Evolutionary conservation across 2,797 vertebrate species (phyloP), one percentile per base, ranked within the genome.

Genomic region (Hypotaenidia okinawae): DNA sequence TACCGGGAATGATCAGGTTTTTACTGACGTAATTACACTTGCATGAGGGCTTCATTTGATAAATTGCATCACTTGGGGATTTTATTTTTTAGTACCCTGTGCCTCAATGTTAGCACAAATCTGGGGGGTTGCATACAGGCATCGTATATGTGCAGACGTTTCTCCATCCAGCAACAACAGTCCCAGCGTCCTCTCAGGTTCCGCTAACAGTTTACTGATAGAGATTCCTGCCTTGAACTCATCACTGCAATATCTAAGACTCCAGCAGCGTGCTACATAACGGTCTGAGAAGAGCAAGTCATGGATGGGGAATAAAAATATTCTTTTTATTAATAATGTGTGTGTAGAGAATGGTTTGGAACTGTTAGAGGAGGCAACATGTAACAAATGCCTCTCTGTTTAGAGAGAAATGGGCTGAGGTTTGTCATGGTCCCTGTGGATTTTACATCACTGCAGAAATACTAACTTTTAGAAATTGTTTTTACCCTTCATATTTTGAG

Each of bases 141-240:
- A 2, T 55, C 4, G 7, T 22, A 55, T 16, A 51, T 0, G 0
- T 58, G 30, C 22, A 57, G 39, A 23, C 2, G 1, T 57, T 79
- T 59, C 22, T 83, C 61, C 25, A 18, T 17, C 16, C 58, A 80
- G 35, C 11, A 33, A 22, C 35, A 61, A 22, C 0, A 59, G 32
- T 13, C 24, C 1, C 6, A 22, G 33, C 13, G 11, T 61, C 74
- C 41, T 81, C 82, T 73, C 57, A 75, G 45, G 59, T 62, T 37
- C 63, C 67, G 9, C 27, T 24, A 32, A n/a, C 18, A 43, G 24
- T 55, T 61, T 13, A 49, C 3, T 33, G 39, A 25, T 7, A 59
- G 32, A 76, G 52, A 77, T 80, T 69, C 57, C n/a, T 63, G n/a
- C 79, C 64, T 70, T 24, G 59, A 84, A 74, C n/a, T 85, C 52